Base-by-base conservation (phyloP, 2,113 vertebrate genomes). In the Buteo buteo region DNA sequence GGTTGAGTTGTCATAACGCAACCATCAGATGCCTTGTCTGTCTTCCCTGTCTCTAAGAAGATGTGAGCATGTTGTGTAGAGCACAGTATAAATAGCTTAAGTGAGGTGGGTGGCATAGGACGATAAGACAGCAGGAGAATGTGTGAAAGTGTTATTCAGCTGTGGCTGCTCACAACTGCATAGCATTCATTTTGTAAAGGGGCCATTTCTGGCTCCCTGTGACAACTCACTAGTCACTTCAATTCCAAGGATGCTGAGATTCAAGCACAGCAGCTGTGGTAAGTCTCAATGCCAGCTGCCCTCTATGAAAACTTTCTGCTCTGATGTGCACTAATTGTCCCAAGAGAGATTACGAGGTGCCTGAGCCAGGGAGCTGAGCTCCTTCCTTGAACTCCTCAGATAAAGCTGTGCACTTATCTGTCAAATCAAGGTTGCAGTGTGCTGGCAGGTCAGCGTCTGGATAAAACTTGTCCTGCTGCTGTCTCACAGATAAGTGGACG, bases 41-140 rank as follows among this genome's bases (percentile, higher is more conserved):
- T 77, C 86, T 73, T 80, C 58, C 54, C 10, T 0, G 0, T 83
- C 58, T 88, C 66, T 91, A 40, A 86, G 71, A 82, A 95, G 55
- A 25, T 66, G 64, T 62, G 44, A 93, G 67, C 34, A 28, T 91
- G 29, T 91, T 67, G 45, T 71, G 79, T 50, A 73, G 58, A 50
- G 45, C 42, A 59, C 0, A 1, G 49, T 64, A 54, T 78, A 94
- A 86, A 74, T 44, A 85, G 58, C 93, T 59, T 18, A 44, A 90
- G 74, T 21, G 67, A 93, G 66, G 89, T 77, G 74, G 89, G 82
- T 96, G 91, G 73, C 91, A 82, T 42, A 90, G 81, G 84, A 89
- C 93, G 95, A 80, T 85, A 80, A 91, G 67, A 64, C 58, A 94
- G 54, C 0, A 0, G 58, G 66, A 94, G 62, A 82, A 87, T 0